phyloP scores from a whole-genome alignment of 2,888 invertebrate genomes.

The Dyspetes luteomarginatus region DNA sequence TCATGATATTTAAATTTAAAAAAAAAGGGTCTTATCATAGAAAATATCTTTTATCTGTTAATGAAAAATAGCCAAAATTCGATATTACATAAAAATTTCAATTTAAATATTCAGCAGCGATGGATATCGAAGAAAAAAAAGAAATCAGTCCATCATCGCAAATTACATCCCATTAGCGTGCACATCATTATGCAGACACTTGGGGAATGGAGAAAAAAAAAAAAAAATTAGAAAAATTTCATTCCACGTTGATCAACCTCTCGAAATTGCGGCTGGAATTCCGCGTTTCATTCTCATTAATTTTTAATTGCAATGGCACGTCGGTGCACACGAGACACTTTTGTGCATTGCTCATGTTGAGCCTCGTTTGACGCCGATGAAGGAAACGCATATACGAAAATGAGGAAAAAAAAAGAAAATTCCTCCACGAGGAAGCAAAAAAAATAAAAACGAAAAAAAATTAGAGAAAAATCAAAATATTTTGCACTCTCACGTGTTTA shows the following conservation, averaged over 20 bases:
- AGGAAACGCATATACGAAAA: background rate
- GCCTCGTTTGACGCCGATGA: background rate
- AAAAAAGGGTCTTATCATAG: too few species aligned
- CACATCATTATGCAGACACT: too few species aligned
- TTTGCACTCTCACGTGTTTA: too few species aligned
- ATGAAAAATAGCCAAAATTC: too few species aligned
- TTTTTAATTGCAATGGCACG: constrained; percentile 49
- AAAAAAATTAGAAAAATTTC: constrained; percentile 9
- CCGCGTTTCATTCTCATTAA: constrained; percentile 70
- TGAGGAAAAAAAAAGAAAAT: background rate
- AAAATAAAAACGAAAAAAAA: too few species aligned
- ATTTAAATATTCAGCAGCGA: background rate
- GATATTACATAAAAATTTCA: background rate
- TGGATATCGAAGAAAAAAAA: background rate
- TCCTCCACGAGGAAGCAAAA: too few species aligned
- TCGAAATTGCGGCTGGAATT: constrained; percentile 58
- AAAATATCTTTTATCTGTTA: too few species aligned
- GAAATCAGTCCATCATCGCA: too few species aligned
- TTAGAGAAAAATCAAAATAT: too few species aligned
- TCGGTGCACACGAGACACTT: background rate
- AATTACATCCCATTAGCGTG: too few species aligned
- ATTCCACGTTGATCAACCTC: background rate
- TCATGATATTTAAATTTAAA: too few species aligned
- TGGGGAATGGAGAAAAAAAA: too few species aligned
- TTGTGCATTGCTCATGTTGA: constrained; percentile 9